Conservation (phyloP, 1,140 invertebrate genomes). For the Coelopa frigida region DNA sequence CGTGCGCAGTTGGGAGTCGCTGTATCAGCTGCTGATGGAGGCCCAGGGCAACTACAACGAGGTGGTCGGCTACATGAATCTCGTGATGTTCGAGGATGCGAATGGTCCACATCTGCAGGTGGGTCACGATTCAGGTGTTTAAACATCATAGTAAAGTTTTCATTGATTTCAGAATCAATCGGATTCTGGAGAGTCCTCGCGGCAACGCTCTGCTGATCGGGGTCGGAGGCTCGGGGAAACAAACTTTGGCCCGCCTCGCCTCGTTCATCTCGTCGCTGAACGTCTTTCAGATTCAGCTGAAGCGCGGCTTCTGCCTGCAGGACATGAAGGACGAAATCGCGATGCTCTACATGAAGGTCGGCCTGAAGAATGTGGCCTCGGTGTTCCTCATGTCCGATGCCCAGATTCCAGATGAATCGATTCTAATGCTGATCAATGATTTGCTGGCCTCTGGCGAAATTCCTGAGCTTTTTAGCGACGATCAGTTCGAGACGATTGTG, state of each 20-base stretch:
- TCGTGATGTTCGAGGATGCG: conserved; percentile 93
- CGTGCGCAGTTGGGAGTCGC: conserved; percentile 61
- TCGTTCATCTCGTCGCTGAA: conserved; percentile 85
- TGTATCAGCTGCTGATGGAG: conserved; percentile 73
- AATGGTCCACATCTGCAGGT: conserved; percentile 85
- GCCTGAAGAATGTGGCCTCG: conserved; percentile 79
- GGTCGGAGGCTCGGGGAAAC: conserved; percentile 92
- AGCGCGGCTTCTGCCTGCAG: conserved; percentile 76
- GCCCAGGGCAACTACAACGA: conserved; percentile 81
- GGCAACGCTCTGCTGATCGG: conserved; percentile 89
- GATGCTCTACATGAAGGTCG: conserved; percentile 76
- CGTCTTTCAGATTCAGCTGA: conserved; percentile 86
- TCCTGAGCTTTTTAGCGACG: conserved; percentile 82
- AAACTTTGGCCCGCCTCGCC: conserved; percentile 79
- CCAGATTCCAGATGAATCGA: conserved; percentile 84
- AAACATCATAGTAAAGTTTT: no score
- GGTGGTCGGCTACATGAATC: conserved; percentile 82
- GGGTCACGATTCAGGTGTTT: no score
- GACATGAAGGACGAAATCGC: conserved; percentile 81
- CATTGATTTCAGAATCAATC: conserved; percentile 63
- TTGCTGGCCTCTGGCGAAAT: conserved; percentile 92
- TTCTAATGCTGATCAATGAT: conserved; percentile 92
- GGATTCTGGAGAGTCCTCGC: conserved; percentile 84
- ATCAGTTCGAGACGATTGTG: conserved; percentile 86
- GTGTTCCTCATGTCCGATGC: conserved; percentile 92